Evolutionary conservation across 2,888 invertebrate species (phyloP), one percentile per base, ranked within the genome.

Genomic region (Eupithecia subfuscata): DNA sequence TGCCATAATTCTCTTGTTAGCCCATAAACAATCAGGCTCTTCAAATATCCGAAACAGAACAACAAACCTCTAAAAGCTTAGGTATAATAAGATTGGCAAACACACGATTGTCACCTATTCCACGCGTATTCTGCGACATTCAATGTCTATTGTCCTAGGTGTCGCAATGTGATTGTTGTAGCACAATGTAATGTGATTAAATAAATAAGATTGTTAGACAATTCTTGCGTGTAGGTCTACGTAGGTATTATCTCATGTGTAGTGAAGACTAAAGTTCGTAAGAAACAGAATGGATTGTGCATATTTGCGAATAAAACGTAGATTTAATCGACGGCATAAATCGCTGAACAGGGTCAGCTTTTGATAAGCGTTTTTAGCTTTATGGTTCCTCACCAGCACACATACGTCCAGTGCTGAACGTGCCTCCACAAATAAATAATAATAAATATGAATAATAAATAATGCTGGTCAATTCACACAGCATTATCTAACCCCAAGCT

Each of bases 41-140:
- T 60, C 6, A 22, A 60, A 56, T 9, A 25, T 14, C 12, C 12
- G 22, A 60, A 60, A 12, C 25, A 9, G 1, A 60, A 67, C 12
- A 40, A 37, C 34, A 18, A 64, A 64, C 65, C 65, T 67, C 65
- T 37, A 40, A 67, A 34, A 18, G 0, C 16, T 2, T 64, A 64
- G 30, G 34, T 67, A 67, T 22, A 67, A 67, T n/a, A 40, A 37
- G 37, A 68, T 85, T 85, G 80, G 83, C 64, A 79, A 84, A 83
- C 73, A 56, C 56, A 81, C 85, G 84, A 83, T 86, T 86, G 87
- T 88, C 88, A 88, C 88, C 87, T 86, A 80, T 82, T 63, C 65
- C 45, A 37, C 37, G 52, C 52, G 3, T 68, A 71, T 64, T 73
- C 76, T 67, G 64, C 56, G 71, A 52, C 84, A 77, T 81, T 79